Evolutionary conservation across 2,797 vertebrate species (phyloP).

Genomic region (Phyllotis vaccarum): DNA sequence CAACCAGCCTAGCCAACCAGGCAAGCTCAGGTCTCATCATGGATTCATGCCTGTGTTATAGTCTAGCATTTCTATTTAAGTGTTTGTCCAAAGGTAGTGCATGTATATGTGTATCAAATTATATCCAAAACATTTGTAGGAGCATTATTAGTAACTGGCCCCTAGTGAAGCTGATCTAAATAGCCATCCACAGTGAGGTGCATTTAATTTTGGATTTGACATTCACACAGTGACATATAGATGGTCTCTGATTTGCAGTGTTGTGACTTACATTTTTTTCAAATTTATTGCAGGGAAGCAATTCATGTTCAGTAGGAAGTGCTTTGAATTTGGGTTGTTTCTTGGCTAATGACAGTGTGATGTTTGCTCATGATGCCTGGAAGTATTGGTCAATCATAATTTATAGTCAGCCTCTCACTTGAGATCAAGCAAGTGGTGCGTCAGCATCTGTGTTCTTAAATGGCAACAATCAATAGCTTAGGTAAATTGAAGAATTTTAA

Average conservation of each 20-base stretch:
- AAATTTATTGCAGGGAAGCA: neutral
- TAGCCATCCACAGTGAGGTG: neutral
- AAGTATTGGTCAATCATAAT: neutral
- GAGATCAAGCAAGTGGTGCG: neutral
- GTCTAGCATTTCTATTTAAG: neutral
- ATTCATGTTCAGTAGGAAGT: neutral
- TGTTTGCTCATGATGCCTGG: neutral
- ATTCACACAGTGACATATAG: neutral
- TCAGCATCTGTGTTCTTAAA: neutral
- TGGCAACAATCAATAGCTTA: neutral
- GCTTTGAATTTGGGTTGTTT: neutral
- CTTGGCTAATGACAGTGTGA: neutral
- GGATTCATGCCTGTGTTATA: neutral
- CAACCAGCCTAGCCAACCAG: neutral
- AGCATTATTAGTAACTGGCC: neutral
- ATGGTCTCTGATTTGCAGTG: neutral
- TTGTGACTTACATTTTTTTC: neutral
- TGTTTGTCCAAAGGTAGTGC: neutral
- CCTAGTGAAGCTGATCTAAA: neutral
- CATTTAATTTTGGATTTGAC: neutral
- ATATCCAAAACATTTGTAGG: neutral
- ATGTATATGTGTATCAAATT: neutral
- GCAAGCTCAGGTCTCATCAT: neutral
- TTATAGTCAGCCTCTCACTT: neutral
- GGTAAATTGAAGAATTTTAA: neutral